Evolutionary conservation across 2,888 invertebrate genomes (phyloP), one percentile per base, ranked within the genome.

Genomic region (Sialis fuliginosa): DNA sequence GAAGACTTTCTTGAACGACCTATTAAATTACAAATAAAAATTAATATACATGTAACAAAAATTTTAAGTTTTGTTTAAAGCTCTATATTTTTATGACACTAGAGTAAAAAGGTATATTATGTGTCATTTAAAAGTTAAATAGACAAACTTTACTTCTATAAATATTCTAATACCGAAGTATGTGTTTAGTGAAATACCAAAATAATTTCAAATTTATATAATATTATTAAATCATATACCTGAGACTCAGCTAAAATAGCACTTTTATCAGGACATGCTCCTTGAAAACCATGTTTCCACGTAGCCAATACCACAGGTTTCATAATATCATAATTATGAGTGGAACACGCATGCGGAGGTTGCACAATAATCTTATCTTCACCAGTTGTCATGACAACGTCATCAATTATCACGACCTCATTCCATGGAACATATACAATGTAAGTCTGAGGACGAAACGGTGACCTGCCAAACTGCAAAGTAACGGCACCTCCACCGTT

Each of bases 401-500:
- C 87, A 57, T 92, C 91, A 55, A 91, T 90, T 54, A 91, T 91
- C 45, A 97, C 88, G 53, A 98, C 92, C 77, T 91, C 90, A 68
- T 98, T 97, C 91, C 96, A 95, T 7, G 96, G 95, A 31, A 95
- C 90, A 62, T 83, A 88, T 13, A 90, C 83, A 49, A 91, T 90
- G 59, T 87, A 79, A 41, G 81, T 83, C 55, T 88, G 86, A 1
- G 90, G 81, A 52, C 87, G 80, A 67, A 92, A 92, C 1, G 91
- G 91, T 39, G 88, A 82, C 49, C 91, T 74, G 48, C 95, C 92
- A 61, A 98, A 96, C 62, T 92, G 89, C 45, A 98, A 68, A 0
- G 89, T 92, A 3, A 98, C 90, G 1, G 93, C 91, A 0, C 95
- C 95, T 1, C 97, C 98, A n/a, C 98, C 98, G 65, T 99, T 98